Evolutionary conservation across 2,888 invertebrate genomes (phyloP).

Genomic region (Subacronicta megacephala): DNA sequence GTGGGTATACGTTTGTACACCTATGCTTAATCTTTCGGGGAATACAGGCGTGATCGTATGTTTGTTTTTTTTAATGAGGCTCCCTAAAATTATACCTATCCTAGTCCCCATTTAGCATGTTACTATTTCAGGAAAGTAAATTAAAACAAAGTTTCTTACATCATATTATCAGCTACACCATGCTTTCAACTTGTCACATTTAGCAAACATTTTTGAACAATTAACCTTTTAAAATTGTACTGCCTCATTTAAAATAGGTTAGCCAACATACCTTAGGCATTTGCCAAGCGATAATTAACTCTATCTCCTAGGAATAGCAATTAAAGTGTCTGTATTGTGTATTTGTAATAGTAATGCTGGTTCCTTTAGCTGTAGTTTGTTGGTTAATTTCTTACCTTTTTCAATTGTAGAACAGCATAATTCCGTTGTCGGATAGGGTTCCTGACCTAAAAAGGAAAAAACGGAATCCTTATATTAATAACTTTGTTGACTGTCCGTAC

Average conservation of each 20-base stretch:
- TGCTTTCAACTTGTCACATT: constrained; percentile 68
- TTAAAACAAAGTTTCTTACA: constrained; percentile 48
- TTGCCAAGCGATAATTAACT: constrained; percentile 24
- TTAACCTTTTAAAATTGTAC: constrained; percentile 69
- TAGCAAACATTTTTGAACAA: constrained; percentile 71
- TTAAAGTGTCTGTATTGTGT: constrained; percentile 14
- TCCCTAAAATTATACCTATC: too few species aligned
- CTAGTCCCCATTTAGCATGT: constrained; percentile 5
- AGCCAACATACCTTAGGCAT: constrained; percentile 22
- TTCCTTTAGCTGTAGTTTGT: constrained; percentile 44
- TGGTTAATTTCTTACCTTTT: constrained; percentile 53
- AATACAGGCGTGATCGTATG: too few species aligned
- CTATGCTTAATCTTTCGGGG: too few species aligned
- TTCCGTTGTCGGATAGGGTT: constrained; percentile 20
- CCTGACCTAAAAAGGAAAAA: too few species aligned
- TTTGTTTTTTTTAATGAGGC: too few species aligned
- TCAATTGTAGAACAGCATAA: constrained; percentile 38
- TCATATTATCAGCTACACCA: constrained; percentile 44
- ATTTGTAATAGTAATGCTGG: constrained; percentile 34
- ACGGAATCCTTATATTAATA: too few species aligned
- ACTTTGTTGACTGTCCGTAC: too few species aligned
- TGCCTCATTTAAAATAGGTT: constrained; percentile 52
- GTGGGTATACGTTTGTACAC: too few species aligned
- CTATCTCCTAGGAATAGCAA: constrained; percentile 25
- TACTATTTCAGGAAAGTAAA: constrained; percentile 23